These are phyloP conservation scores for Andinoacara biseriatus DNA, from an alignment of 2,113 vertebrate species.

Conservation along the genomic window DNA sequence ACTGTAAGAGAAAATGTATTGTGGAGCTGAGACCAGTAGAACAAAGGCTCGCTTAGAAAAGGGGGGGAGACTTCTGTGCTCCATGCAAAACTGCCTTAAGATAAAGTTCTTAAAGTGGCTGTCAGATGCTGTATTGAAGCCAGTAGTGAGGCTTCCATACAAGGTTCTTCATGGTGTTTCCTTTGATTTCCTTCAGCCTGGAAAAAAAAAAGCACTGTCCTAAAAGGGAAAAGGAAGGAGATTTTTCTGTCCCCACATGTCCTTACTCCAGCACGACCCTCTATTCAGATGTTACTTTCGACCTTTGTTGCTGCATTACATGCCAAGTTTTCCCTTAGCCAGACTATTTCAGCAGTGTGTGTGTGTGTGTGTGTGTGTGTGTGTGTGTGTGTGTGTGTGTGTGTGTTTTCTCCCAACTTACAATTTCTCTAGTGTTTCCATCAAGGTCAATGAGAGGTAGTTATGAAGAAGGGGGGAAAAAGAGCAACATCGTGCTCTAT, in stretches of 20 bases:
- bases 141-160: slow-evolving; percentile 12
- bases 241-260: slow-evolving; percentile 35
- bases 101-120: slow-evolving; percentile 66
- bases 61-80: slow-evolving; percentile 33
- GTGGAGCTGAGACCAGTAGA: slow-evolving; percentile 43
- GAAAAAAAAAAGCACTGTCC: slow-evolving; percentile 27
- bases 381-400: no score
- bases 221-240: slow-evolving; percentile 30
- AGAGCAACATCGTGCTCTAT: slow-evolving; percentile 12
- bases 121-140: slow-evolving; percentile 52
- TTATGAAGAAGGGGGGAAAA: background rate
- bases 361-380: background rate
- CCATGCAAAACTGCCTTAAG: slow-evolving; percentile 61
- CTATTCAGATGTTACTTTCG: slow-evolving; percentile 44
- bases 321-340: slow-evolving; percentile 41
- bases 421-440: slow-evolving; percentile 25
- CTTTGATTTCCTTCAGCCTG: slow-evolving; percentile 47
- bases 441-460: slow-evolving; percentile 54
- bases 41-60: slow-evolving; percentile 45
- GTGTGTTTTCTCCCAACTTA: background rate
- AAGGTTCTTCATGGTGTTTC: slow-evolving; percentile 26
- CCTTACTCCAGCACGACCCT: slow-evolving; percentile 29
- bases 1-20: slow-evolving; percentile 33
- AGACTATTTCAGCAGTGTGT: slow-evolving; percentile 14
- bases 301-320: slow-evolving; percentile 16